These are phyloP conservation scores for Trochalopteron elliotii DNA, from an alignment of 2,113 vertebrate genomes.

Conservation along the genomic window DNA sequence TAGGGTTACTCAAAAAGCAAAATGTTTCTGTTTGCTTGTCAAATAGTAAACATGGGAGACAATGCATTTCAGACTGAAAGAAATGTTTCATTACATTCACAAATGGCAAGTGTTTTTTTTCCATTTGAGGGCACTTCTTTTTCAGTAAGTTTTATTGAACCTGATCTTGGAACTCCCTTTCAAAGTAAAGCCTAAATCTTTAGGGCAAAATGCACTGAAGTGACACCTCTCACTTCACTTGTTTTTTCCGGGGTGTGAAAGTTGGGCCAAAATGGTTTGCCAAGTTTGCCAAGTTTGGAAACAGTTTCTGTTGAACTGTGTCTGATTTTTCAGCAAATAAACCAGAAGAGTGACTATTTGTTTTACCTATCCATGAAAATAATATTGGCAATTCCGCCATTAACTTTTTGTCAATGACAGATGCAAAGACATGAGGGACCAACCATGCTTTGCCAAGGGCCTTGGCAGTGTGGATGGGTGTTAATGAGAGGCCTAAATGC, in stretches of 20 bases:
- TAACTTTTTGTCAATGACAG: not conserved
- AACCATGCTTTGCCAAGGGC: not conserved
- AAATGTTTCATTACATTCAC: not conserved
- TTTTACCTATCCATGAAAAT: not conserved
- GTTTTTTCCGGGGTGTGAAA: not conserved
- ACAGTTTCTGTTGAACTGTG: not conserved
- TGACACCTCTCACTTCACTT: not conserved
- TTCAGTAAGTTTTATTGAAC: not conserved
- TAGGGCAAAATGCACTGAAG: not conserved
- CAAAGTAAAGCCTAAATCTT: not conserved
- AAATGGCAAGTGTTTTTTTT: not conserved
- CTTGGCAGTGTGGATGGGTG: not conserved
- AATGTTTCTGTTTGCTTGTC: not conserved
- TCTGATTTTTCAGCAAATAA: constrained; percentile 20
- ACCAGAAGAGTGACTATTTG: not conserved
- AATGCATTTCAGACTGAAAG: not conserved
- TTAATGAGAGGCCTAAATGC: not conserved
- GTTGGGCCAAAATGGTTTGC: not conserved
- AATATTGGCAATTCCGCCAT: not conserved
- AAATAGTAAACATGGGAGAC: not conserved
- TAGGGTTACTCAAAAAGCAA: not conserved
- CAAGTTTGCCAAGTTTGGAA: not conserved
- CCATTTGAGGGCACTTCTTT: not conserved
- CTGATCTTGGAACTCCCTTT: not conserved
- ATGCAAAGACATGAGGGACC: not conserved